These are phyloP conservation scores for Drosophila pseudoobscura DNA, from an alignment of 1,140 invertebrate species.

Conservation along the genomic window DNA sequence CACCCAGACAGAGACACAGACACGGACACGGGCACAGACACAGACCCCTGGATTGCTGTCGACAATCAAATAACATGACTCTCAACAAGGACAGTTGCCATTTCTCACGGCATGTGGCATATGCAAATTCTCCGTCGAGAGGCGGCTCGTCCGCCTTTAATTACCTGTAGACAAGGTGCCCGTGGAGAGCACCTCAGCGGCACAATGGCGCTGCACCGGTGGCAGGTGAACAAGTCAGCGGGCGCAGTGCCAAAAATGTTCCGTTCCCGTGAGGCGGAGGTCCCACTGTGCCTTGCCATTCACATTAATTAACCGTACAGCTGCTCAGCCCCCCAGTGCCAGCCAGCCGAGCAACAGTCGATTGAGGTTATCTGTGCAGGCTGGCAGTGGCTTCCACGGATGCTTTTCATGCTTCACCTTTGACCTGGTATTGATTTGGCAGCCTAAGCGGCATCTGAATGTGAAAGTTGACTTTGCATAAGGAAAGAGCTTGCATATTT, in stretches of 20 bases:
- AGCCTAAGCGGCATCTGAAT: conserved; percentile 32
- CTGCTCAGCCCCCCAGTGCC: conserved; percentile 27
- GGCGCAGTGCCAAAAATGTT: conserved; percentile 64
- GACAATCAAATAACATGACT: conserved; percentile 76
- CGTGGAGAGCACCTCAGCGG: conserved; percentile 17
- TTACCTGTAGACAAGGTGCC: conserved; percentile 69
- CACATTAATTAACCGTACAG: conserved; percentile 60
- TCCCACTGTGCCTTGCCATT: conserved; percentile 24
- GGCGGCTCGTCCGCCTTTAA: conserved; percentile 61
- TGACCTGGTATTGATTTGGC: conserved; percentile 51
- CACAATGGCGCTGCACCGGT: too few species aligned
- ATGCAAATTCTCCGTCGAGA: conserved; percentile 61
- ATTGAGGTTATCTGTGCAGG: conserved; percentile 11
- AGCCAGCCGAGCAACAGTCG: conserved; percentile 36
- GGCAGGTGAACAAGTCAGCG: conserved; percentile 64
- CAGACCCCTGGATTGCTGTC: conserved; percentile 46
- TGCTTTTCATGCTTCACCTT: conserved; percentile 34
- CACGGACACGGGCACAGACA: neutral
- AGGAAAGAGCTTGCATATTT: conserved; percentile 4
- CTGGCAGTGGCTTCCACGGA: conserved; percentile 7
- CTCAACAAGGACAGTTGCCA: conserved; percentile 61
- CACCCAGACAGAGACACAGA: neutral
- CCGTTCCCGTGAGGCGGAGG: conserved; percentile 5
- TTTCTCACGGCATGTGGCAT: conserved; percentile 72
- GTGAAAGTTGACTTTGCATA: conserved; percentile 52